Percentiles rank a stretch among this genome's conserved stretches.
Conservation (phyloP, 1,140 invertebrate genomes). For the Gryllus bimaculatus region DNA sequence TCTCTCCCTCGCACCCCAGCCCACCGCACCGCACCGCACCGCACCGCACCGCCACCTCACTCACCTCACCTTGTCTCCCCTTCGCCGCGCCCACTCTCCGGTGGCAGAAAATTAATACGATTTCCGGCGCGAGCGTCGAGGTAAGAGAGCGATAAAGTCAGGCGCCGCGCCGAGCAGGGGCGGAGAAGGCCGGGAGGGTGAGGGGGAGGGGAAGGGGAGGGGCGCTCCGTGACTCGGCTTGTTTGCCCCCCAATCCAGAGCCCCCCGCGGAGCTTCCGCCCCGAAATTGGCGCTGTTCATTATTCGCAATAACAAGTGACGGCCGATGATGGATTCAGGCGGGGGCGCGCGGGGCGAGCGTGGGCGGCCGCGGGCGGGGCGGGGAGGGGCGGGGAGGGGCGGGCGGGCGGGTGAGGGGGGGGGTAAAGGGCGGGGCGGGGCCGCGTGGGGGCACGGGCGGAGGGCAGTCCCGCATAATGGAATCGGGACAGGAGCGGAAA, state of each 20-base stretch:
- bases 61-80: constrained; percentile 9
- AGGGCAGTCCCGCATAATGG: neutral
- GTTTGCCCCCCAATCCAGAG: constrained; percentile 21
- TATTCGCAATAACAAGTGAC: constrained; percentile 24
- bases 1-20: too few species aligned
- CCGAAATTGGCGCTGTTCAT: constrained; percentile 23
- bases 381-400: neutral
- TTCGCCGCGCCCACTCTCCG: neutral
- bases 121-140: neutral
- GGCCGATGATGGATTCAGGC: constrained; percentile 21
- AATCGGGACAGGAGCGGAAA: constrained; percentile 2
- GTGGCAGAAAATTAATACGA: constrained; percentile 4
- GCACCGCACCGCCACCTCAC: neutral
- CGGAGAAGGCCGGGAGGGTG: too few species aligned
- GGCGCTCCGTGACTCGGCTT: constrained; percentile 14
- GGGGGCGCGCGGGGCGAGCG: neutral
- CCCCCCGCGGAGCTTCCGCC: constrained; percentile 20
- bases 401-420: constrained; percentile 5
- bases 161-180: neutral
- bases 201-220: neutral
- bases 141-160: neutral
- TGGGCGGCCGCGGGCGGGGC: neutral
- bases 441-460: neutral
- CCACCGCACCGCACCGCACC: too few species aligned
- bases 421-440: neutral